phyloP scores from a whole-genome alignment of 2,113 vertebrate species.

The Eulemur macaco region DNA sequence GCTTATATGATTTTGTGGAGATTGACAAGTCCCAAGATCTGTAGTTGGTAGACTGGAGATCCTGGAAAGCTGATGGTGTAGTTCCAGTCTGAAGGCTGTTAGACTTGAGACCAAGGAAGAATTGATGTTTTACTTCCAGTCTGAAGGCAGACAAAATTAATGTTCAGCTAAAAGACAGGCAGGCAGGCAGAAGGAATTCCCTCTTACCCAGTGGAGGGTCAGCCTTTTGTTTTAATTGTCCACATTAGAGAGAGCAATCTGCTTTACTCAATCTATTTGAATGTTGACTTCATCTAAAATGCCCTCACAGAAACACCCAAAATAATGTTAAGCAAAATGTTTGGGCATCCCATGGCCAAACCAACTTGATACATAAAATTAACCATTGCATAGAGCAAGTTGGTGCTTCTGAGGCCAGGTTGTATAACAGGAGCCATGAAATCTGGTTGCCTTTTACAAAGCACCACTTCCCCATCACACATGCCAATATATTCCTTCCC shows the following conservation, averaged over 20 bases:
- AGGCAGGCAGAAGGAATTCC: not conserved
- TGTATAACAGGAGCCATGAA: not conserved
- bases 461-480: not conserved
- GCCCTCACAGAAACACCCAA: not conserved
- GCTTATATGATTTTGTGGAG: not conserved
- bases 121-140: not conserved
- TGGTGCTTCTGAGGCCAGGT: not conserved
- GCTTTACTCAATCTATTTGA: not conserved
- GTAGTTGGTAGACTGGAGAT: not conserved
- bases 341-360: not conserved
- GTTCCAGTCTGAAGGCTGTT: not conserved
- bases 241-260: not conserved
- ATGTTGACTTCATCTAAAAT: not conserved
- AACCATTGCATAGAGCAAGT: not conserved
- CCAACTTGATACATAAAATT: not conserved
- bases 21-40: not conserved
- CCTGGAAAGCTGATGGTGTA: fast-evolving
- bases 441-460: not conserved
- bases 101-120: not conserved
- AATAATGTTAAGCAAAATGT: not conserved
- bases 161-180: not conserved
- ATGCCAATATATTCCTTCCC: not conserved
- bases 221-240: not conserved
- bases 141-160: not conserved
- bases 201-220: not conserved